Evolutionary conservation across 64 coral and sea anemone species (phyloP).

Genomic region (Stylophora pistillata): DNA sequence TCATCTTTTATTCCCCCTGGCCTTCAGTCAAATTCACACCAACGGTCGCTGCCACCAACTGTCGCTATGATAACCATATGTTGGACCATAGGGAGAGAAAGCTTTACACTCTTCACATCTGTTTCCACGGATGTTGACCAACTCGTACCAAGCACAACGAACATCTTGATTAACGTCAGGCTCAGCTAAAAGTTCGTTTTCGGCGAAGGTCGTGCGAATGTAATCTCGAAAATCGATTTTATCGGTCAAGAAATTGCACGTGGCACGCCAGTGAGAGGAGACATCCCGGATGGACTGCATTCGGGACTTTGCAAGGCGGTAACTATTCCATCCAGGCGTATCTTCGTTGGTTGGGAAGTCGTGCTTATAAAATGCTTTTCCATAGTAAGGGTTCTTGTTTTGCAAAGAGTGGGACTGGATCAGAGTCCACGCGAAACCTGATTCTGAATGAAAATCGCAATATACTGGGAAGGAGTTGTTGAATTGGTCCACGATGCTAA

Average conservation of each 20-base stretch:
- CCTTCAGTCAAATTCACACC: not conserved
- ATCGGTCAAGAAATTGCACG: constrained; percentile 42
- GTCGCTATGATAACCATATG: not conserved
- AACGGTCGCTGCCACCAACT: not conserved
- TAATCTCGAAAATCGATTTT: constrained; percentile 39
- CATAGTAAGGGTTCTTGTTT: constrained; percentile 4
- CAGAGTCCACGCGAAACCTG: constrained; percentile 27
- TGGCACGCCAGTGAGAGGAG: constrained; percentile 52
- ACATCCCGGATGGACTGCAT: constrained; percentile 7
- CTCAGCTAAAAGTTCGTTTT: not conserved
- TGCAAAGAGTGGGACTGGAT: constrained; percentile 33
- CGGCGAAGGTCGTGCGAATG: not conserved
- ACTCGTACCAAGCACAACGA: not conserved
- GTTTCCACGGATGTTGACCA: not conserved
- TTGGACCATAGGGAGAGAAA: not conserved
- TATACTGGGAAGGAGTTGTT: constrained; percentile 27
- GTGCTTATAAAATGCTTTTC: constrained; percentile 8
- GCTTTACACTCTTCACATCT: not conserved
- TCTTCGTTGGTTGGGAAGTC: constrained; percentile 48
- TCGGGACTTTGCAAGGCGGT: constrained; percentile 37
- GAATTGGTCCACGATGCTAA: not conserved
- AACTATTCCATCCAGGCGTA: constrained; percentile 27
- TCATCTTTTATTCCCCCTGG: not conserved
- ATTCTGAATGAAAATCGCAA: constrained; percentile 8
- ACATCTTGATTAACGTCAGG: not conserved